Percentiles rank a stretch among this genome's conserved stretches.
Conservation (phyloP, 2,113 vertebrate genomes). For the Gasterosteus aculeatus region DNA sequence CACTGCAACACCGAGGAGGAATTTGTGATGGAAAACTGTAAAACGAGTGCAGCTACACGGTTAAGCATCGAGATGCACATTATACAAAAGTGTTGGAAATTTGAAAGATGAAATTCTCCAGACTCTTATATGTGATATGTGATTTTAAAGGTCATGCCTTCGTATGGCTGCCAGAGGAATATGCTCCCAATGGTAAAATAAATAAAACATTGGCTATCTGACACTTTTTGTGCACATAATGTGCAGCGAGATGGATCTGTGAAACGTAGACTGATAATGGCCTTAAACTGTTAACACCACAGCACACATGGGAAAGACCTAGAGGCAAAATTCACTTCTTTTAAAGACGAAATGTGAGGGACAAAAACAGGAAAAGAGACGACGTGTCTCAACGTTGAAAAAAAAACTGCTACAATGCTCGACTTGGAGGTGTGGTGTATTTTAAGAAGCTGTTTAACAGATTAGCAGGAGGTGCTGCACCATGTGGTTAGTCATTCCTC, state of each 20-base stretch:
- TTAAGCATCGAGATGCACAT: not conserved
- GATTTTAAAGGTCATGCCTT: not conserved
- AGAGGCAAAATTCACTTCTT: not conserved
- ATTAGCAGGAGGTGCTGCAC: not conserved
- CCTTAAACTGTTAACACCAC: not conserved
- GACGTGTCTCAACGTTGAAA: not conserved
- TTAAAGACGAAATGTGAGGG: not conserved
- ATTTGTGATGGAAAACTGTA: not conserved
- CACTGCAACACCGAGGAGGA: not conserved
- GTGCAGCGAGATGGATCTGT: not conserved
- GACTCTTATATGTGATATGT: not conserved
- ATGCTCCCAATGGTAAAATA: not conserved
- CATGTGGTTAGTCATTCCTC: not conserved
- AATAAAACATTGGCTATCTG: not conserved
- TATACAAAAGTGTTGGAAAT: not conserved
- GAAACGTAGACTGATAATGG: not conserved
- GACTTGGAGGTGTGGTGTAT: constrained; percentile 19
- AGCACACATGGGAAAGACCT: not conserved
- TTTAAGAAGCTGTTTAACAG: constrained; percentile 8
- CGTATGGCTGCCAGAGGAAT: not conserved
- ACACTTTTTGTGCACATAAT: not conserved
- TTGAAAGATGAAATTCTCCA: not conserved
- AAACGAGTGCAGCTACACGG: not conserved
- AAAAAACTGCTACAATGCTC: not conserved
- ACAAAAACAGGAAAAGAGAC: constrained; percentile 38